Conservation (phyloP, 2,888 invertebrate species). For the Ariolimax columbianus region DNA sequence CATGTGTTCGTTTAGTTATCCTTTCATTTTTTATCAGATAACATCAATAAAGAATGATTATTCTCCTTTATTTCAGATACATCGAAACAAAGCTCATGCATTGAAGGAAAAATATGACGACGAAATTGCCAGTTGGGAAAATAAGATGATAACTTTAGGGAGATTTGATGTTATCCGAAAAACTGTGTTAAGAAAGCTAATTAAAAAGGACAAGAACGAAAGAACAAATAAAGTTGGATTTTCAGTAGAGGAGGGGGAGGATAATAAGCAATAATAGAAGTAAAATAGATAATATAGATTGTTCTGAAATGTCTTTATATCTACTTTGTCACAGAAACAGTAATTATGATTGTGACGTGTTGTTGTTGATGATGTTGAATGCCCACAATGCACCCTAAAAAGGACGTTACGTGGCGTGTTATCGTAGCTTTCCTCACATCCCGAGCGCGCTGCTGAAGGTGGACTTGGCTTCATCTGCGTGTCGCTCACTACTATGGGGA, state of each 20-base stretch:
- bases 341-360: no score
- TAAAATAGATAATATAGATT: background rate
- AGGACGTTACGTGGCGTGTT: background rate
- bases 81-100: conserved; percentile 45
- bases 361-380: no score
- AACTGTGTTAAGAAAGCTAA: conserved; percentile 11
- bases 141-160: conserved; percentile 56
- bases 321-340: no score
- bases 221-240: conserved; percentile 1
- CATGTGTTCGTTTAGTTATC: no score
- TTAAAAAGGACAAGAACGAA: background rate
- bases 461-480: no score
- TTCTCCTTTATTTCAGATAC: conserved; percentile 49
- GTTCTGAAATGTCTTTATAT: no score
- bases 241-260: background rate
- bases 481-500: no score
- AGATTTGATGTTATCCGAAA: conserved; percentile 56
- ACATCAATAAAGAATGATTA: background rate
- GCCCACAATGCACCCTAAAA: background rate
- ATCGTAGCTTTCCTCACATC: no score
- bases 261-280: background rate
- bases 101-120: conserved; percentile 48
- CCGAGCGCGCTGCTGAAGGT: no score
- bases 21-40: background rate
- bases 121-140: conserved; percentile 57